phyloP scores from a whole-genome alignment of 2,797 vertebrate genomes.

The Acanthurus tractus region DNA sequence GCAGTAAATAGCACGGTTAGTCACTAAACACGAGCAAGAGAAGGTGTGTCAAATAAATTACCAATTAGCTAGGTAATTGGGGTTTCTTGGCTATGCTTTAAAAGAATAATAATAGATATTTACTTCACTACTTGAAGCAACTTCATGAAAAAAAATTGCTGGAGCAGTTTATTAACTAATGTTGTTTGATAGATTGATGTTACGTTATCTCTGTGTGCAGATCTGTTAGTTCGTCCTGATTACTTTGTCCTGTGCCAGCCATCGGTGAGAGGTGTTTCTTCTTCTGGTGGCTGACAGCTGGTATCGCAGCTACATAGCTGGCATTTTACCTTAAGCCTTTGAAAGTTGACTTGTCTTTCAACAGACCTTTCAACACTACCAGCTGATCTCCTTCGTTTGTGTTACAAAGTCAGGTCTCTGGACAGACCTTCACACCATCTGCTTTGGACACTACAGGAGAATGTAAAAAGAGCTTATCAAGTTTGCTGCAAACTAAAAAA shows the following conservation, averaged over 20 bases:
- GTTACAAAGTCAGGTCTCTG: conserved; percentile 62
- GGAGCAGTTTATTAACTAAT: conserved; percentile 49
- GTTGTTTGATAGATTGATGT: conserved; percentile 53
- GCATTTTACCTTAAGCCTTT: conserved; percentile 68
- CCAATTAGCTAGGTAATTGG: conserved; percentile 59
- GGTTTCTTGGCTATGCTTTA: conserved; percentile 66
- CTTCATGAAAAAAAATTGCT: conserved; percentile 36
- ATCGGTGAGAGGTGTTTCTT: conserved; percentile 24
- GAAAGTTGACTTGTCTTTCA: conserved; percentile 58
- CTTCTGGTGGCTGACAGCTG: conserved; percentile 68
- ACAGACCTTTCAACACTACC: conserved; percentile 47
- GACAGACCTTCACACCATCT: conserved; percentile 65
- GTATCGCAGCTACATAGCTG: conserved; percentile 58
- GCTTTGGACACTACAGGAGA: conserved; percentile 42
- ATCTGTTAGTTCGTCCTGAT: conserved; percentile 44
- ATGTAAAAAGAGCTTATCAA: conserved; percentile 32
- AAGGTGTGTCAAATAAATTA: conserved; percentile 39
- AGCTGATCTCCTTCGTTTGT: conserved; percentile 53
- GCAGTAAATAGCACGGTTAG: conserved; percentile 11
- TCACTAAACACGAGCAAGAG: neutral
- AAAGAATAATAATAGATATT: conserved; percentile 31
- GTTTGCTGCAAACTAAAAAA: conserved; percentile 32
- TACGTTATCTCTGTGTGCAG: conserved; percentile 61
- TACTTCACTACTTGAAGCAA: conserved; percentile 30
- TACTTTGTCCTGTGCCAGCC: conserved; percentile 59